Percentiles rank a stretch among this genome's conserved stretches.
phyloP scores from a whole-genome alignment of 1,140 invertebrate species.

The Sinonovacula constricta region DNA sequence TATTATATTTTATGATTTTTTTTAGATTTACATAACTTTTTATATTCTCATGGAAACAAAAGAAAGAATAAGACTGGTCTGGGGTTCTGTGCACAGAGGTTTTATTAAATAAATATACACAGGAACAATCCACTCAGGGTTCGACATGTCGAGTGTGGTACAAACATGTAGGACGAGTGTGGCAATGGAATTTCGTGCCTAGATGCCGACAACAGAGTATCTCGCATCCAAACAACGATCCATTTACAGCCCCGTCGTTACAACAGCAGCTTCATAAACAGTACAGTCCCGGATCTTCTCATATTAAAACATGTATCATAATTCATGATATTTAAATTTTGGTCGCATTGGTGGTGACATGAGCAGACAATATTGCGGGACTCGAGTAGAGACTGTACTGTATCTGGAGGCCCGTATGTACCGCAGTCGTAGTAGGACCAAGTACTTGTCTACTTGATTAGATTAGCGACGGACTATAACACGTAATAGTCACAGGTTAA shows the following conservation, averaged over 20 bases:
- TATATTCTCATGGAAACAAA: too few relatives aligned
- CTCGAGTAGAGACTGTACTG: slow-evolving; percentile 44
- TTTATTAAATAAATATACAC: slow-evolving; percentile 57
- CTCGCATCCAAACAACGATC: too few relatives aligned
- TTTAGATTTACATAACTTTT: too few relatives aligned
- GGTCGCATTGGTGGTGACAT: not conserved
- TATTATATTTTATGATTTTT: too few relatives aligned
- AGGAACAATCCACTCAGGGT: slow-evolving; percentile 55
- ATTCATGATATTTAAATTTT: too few relatives aligned
- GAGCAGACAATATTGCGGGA: slow-evolving; percentile 11
- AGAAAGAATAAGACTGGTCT: too few relatives aligned
- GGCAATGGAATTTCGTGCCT: not conserved
- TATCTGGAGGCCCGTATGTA: slow-evolving; percentile 35
- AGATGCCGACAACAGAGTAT: too few relatives aligned
- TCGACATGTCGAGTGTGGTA: slow-evolving; percentile 33
- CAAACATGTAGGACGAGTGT: too few relatives aligned
- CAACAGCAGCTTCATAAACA: too few relatives aligned
- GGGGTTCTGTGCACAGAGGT: slow-evolving; percentile 55
- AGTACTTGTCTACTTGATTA: slow-evolving; percentile 54
- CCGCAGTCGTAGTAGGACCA: slow-evolving; percentile 47
- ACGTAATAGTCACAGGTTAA: slow-evolving; percentile 20
- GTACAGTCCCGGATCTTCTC: too few relatives aligned
- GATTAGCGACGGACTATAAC: slow-evolving; percentile 46
- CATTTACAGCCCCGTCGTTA: too few relatives aligned
- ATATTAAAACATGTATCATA: too few relatives aligned